Percentiles rank a stretch among this genome's conserved stretches.
phyloP scores from a whole-genome alignment of 2,113 vertebrate genomes.

The Pampusana beccarii region DNA sequence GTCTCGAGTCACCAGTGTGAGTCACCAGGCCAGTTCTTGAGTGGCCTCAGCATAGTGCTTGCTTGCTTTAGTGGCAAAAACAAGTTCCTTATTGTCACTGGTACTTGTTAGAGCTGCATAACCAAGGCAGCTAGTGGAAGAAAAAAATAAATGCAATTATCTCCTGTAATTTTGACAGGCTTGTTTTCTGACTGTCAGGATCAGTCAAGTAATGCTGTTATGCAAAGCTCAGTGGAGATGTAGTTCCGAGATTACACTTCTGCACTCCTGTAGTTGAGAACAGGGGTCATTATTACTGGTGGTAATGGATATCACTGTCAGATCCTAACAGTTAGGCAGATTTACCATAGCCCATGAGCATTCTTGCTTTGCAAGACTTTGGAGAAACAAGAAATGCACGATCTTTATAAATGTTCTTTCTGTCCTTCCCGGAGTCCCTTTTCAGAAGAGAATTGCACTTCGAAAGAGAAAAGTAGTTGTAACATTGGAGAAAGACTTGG shows the following conservation, averaged over 20 bases:
- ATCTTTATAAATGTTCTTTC: not conserved
- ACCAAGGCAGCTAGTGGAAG: not conserved
- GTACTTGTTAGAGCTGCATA: not conserved
- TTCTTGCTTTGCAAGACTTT: not conserved
- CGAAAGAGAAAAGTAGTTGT: not conserved
- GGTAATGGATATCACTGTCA: not conserved
- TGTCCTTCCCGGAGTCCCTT: not conserved
- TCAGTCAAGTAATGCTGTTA: not conserved
- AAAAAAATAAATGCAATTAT: not conserved
- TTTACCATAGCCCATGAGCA: not conserved
- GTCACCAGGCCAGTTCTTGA: not conserved
- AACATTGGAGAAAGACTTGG: not conserved
- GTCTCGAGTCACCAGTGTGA: not conserved
- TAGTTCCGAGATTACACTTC: not conserved
- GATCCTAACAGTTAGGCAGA: not conserved
- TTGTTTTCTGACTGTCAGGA: not conserved
- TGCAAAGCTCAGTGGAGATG: not conserved
- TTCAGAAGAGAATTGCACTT: not conserved
- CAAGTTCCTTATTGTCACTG: not conserved
- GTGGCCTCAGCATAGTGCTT: not conserved
- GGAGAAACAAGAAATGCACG: not conserved
- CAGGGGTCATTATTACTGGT: not conserved
- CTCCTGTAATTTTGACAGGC: not conserved
- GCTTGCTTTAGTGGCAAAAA: not conserved
- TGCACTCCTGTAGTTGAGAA: not conserved